A percentile compares a stretch with the other conserved stretches of the same genome.
Conservation (phyloP, 2,888 invertebrate genomes). For the Stenoptilia bipunctidactyla region DNA sequence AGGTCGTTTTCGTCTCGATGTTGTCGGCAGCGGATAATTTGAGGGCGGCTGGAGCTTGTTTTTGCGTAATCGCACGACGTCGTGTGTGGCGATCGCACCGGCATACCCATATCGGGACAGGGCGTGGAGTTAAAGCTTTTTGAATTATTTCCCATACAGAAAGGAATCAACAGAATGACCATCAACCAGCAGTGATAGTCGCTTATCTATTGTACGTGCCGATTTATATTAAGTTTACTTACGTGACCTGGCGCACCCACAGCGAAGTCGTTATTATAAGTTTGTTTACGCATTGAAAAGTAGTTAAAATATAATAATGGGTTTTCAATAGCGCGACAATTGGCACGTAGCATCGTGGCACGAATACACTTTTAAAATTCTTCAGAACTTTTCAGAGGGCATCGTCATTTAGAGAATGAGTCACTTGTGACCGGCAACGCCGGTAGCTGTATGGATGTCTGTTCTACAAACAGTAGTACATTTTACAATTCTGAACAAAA, state of each 20-base stretch:
- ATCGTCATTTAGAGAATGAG: too few relatives aligned
- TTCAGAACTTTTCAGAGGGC: too few relatives aligned
- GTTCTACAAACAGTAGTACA: too few relatives aligned
- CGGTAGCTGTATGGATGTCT: too few relatives aligned
- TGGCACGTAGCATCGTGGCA: too few relatives aligned
- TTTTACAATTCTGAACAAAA: too few relatives aligned
- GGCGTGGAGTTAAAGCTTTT: neutral
- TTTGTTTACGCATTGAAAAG: too few relatives aligned
- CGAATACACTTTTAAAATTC: too few relatives aligned
- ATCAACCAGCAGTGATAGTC: neutral
- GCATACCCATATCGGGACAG: constrained; percentile 35
- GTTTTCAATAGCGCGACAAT: too few relatives aligned
- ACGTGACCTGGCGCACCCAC: neutral
- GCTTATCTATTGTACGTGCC: neutral
- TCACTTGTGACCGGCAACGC: too few relatives aligned
- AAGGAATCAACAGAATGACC: neutral
- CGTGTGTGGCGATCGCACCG: constrained; percentile 41
- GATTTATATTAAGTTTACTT: neutral
- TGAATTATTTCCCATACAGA: constrained; percentile 1
- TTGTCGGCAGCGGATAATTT: constrained; percentile 45
- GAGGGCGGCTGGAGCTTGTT: constrained; percentile 38
- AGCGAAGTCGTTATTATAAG: too few relatives aligned
- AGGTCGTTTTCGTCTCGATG: constrained; percentile 34
- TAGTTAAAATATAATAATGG: too few relatives aligned
- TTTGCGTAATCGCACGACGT: constrained; percentile 42